Conservation (phyloP, 2,113 vertebrate species). For the Lampris megalopsis region DNA sequence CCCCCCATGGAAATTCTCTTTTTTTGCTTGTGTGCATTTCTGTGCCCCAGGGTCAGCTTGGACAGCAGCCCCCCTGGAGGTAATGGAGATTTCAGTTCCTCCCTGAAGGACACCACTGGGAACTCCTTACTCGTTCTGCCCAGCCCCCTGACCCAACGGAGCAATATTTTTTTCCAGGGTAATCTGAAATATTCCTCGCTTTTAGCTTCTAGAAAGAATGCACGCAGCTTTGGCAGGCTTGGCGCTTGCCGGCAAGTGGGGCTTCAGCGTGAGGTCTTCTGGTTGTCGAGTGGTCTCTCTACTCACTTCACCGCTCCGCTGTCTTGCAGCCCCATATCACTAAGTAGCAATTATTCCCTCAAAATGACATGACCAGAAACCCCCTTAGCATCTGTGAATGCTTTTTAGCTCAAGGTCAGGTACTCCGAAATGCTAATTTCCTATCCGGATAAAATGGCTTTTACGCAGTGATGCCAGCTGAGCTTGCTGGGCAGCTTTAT, state of each 20-base stretch:
- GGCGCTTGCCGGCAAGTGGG: not conserved
- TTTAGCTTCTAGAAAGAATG: too few species aligned
- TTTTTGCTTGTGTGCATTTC: constrained; percentile 18
- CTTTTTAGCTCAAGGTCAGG: not conserved
- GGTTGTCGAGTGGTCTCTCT: not conserved
- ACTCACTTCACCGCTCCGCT: not conserved
- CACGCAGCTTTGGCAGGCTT: not conserved
- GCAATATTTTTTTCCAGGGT: too few species aligned
- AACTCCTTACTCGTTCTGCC: too few species aligned
- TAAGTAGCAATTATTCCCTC: not conserved
- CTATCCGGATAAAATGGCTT: not conserved
- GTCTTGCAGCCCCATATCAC: not conserved
- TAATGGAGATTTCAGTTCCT: not conserved
- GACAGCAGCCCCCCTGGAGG: too few species aligned
- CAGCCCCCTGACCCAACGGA: too few species aligned
- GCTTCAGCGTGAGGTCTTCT: not conserved
- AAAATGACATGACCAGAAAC: not conserved
- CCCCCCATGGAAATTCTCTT: constrained; percentile 28
- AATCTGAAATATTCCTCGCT: too few species aligned
- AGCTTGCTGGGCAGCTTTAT: not conserved
- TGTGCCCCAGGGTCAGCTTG: not conserved
- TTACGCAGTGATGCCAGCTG: not conserved
- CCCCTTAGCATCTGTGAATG: not conserved
- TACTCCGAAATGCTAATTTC: not conserved
- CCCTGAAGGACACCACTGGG: constrained; percentile 27